Evolutionary conservation across 1,140 invertebrate species (phyloP).

Genomic region (Euura saliciscinereae): DNA sequence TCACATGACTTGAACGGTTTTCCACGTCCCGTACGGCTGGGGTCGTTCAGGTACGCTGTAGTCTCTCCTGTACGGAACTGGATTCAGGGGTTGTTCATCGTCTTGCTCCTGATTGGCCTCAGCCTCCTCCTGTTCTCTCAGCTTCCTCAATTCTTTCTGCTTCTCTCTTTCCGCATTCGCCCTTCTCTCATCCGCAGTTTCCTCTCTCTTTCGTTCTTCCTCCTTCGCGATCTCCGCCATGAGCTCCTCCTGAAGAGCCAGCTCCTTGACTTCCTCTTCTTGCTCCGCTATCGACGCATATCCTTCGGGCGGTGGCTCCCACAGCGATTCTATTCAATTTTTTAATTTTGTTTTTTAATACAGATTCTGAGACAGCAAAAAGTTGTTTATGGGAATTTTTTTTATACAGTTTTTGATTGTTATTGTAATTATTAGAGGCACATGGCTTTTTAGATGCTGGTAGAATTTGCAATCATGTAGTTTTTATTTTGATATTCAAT

Average conservation of each 20-base stretch:
- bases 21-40: conserved; percentile 71
- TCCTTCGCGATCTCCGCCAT: conserved; percentile 62
- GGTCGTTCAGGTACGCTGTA: conserved; percentile 57
- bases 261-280: conserved; percentile 53
- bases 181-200: conserved; percentile 52
- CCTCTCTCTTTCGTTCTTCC: conserved; percentile 48
- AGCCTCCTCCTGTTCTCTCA: conserved; percentile 36
- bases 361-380: no score
- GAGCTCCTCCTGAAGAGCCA: conserved; percentile 55
- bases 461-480: no score
- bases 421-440: no score
- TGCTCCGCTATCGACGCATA: conserved; percentile 69
- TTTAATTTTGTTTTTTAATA: neutral
- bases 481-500: no score
- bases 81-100: conserved; percentile 49
- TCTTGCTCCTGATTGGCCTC: conserved; percentile 34
- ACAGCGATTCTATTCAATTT: conserved; percentile 63
- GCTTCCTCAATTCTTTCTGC: conserved; percentile 56
- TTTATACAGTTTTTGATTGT: no score
- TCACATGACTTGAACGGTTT: conserved; percentile 63
- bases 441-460: no score
- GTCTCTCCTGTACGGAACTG: conserved; percentile 57
- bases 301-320: conserved; percentile 70
- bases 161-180: conserved; percentile 55
- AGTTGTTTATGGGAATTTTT: no score